Conservation (phyloP, 2,888 invertebrate species). For the Serripes groenlandicus region DNA sequence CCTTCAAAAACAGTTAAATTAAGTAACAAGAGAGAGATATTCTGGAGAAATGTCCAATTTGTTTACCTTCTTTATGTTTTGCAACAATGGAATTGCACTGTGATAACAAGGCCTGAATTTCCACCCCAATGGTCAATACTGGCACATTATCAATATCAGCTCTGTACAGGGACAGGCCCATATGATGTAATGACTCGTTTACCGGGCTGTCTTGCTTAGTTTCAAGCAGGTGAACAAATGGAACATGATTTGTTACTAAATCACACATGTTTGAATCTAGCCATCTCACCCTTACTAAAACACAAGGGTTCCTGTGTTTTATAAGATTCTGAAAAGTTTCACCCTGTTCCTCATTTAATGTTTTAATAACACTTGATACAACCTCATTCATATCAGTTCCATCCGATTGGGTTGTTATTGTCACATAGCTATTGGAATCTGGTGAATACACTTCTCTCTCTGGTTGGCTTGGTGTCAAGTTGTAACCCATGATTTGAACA, state of each 20-base stretch:
- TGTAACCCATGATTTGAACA: conserved; percentile 68
- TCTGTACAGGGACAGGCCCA: conserved; percentile 27
- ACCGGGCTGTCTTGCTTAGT: conserved; percentile 37
- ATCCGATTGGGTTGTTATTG: conserved; percentile 56
- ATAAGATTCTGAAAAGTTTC: conserved; percentile 6
- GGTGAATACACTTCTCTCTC: conserved; percentile 75
- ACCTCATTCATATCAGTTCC: conserved; percentile 43
- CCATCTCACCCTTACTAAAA: conserved; percentile 62
- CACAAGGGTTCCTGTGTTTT: conserved; percentile 37
- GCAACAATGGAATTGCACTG: neutral
- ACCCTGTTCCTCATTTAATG: neutral
- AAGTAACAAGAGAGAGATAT: neutral
- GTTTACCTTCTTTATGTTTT: neutral
- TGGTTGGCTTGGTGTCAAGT: conserved; percentile 40
- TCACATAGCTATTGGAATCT: conserved; percentile 71
- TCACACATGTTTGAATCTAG: conserved; percentile 67
- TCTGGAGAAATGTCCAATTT: neutral
- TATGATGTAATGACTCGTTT: conserved; percentile 47
- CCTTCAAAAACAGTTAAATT: neutral
- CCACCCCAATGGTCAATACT: conserved; percentile 23
- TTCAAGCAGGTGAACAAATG: conserved; percentile 38
- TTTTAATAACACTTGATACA: neutral
- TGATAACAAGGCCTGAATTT: conserved; percentile 17
- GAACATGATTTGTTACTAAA: conserved; percentile 65
- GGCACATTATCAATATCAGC: conserved; percentile 33